These are phyloP conservation scores for Salvelinus alpinus DNA, from an alignment of 2,113 vertebrate species.

Conservation along the genomic window DNA sequence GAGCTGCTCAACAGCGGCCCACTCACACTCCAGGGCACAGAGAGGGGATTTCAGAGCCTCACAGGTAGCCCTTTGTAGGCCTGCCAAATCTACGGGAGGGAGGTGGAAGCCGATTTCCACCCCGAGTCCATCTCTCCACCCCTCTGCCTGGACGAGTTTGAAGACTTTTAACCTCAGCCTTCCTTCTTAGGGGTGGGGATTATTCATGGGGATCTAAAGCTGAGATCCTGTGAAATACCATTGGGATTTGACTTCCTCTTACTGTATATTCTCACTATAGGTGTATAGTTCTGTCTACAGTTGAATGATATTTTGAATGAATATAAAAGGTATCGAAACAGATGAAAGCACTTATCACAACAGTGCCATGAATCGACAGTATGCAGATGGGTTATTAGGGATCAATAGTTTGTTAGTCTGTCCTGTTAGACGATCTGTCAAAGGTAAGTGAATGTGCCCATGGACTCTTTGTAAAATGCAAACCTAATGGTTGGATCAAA, in stretches of 20 bases:
- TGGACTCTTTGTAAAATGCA: conserved; percentile 1
- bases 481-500: conserved; percentile 36
- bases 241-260: too few species aligned
- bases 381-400: background rate
- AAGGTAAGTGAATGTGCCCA: background rate
- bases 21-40: conserved; percentile 19
- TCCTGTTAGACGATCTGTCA: background rate
- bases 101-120: conserved; percentile 15
- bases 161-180: background rate
- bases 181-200: background rate
- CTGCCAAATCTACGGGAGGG: conserved; percentile 22
- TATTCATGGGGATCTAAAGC: background rate
- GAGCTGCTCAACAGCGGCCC: conserved; percentile 27
- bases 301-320: too few species aligned
- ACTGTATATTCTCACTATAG: too few species aligned
- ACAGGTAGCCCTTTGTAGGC: conserved; percentile 30
- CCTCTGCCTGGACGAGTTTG: background rate
- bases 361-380: background rate
- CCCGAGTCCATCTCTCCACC: background rate
- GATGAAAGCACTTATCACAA: too few species aligned
- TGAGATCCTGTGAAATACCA: too few species aligned
- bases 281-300: too few species aligned
- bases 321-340: too few species aligned
- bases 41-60: conserved; percentile 34
- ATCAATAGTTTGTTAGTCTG: too few species aligned